These are phyloP conservation scores for Darevskia mixta DNA, from an alignment of 2,797 vertebrate genomes.

Conservation along the genomic window DNA sequence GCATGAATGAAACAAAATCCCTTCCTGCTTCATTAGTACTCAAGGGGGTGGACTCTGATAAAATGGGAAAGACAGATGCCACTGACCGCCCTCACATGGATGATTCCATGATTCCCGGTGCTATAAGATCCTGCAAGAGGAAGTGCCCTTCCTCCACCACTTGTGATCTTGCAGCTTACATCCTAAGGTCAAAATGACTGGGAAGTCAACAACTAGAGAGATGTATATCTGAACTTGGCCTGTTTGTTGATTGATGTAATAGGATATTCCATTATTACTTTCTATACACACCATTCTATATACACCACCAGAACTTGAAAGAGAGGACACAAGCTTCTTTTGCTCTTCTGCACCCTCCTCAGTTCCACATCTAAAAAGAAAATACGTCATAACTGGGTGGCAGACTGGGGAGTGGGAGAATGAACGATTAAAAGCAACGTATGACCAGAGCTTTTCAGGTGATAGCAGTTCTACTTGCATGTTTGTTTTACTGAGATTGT, in stretches of 20 bases:
- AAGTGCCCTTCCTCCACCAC: not conserved
- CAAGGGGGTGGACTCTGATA: not conserved
- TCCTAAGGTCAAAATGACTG: not conserved
- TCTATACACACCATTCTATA: not conserved
- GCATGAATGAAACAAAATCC: too few relatives aligned
- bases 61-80: not conserved
- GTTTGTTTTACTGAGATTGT: not conserved
- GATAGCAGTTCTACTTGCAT: not conserved
- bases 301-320: not conserved
- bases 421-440: not conserved
- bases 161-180: not conserved
- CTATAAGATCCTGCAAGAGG: not conserved
- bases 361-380: not conserved
- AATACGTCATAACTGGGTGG: not conserved
- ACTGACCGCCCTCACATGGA: not conserved
- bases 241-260: too few relatives aligned
- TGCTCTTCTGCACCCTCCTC: not conserved
- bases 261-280: not conserved
- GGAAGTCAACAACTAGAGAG: not conserved
- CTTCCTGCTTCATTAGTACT: not conserved
- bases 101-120: not conserved
- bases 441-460: not conserved
- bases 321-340: not conserved
- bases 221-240: not conserved
- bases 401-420: too few relatives aligned